Evolutionary conservation across 2,888 invertebrate genomes (phyloP).

Genomic region (Oscheius onirici): DNA sequence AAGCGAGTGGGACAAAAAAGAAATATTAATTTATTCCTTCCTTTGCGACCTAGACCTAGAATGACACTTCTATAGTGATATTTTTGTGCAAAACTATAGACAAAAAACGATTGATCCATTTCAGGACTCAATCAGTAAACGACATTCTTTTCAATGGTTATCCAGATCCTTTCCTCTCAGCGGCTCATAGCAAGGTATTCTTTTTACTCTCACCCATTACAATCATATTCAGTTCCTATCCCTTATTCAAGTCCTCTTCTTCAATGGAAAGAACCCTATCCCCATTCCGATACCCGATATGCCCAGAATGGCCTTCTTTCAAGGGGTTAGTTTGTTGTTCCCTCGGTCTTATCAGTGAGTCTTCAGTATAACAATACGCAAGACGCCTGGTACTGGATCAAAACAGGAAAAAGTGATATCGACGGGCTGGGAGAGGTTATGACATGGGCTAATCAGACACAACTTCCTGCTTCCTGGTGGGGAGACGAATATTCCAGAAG

Average conservation of each 20-base stretch:
- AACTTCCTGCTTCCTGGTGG: slow-evolving; percentile 62
- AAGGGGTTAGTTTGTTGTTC: slow-evolving; percentile 40
- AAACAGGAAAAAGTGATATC: slow-evolving; percentile 61
- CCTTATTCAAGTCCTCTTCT: slow-evolving; percentile 39
- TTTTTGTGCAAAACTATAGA: no score
- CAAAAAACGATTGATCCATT: neutral
- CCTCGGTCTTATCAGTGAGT: neutral
- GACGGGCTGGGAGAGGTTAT: slow-evolving; percentile 52
- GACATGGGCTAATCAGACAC: slow-evolving; percentile 50
- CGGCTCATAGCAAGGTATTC: slow-evolving; percentile 51
- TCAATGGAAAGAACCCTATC: slow-evolving; percentile 49
- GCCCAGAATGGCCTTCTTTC: slow-evolving; percentile 60
- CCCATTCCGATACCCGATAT: slow-evolving; percentile 63
- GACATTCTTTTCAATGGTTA: slow-evolving; percentile 66
- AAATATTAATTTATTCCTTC: no score
- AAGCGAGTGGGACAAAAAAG: no score
- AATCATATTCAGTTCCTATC: slow-evolving; percentile 34
- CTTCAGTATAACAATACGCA: slow-evolving; percentile 67
- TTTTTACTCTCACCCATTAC: neutral
- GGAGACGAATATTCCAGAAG: slow-evolving; percentile 43
- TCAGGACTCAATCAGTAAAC: slow-evolving; percentile 55
- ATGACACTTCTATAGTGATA: no score
- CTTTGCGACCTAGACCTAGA: no score
- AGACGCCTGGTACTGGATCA: slow-evolving; percentile 62
- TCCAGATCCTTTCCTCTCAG: slow-evolving; percentile 57